These are phyloP conservation scores for Oscheius onirici DNA, from an alignment of 2,888 invertebrate species.

Conservation along the genomic window DNA sequence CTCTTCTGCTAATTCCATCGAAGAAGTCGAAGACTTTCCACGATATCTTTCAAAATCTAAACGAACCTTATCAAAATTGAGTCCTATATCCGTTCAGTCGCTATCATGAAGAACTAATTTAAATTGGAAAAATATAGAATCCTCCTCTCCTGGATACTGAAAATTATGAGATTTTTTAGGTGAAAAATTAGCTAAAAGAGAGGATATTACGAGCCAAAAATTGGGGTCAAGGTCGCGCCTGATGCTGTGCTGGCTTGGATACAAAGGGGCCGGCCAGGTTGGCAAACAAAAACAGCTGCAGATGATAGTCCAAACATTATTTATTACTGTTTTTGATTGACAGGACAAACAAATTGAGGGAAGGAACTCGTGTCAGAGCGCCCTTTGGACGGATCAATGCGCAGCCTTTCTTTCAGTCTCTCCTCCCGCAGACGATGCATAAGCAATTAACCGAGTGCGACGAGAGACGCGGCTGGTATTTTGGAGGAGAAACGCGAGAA, in stretches of 20 bases:
- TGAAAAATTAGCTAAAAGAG: background rate
- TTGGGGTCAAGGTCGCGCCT: constrained; percentile 8
- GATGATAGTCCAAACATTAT: constrained; percentile 6
- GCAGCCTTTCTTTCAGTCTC: constrained; percentile 5
- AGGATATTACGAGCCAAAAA: background rate
- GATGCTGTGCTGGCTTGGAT: background rate
- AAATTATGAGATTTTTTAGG: too few relatives aligned
- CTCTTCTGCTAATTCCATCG: too few relatives aligned
- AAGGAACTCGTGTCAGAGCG: background rate
- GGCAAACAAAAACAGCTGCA: constrained; percentile 25
- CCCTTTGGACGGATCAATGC: constrained; percentile 5
- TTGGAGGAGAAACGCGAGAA: background rate
- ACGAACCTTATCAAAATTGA: background rate
- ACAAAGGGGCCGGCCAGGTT: background rate
- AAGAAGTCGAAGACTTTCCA: too few relatives aligned
- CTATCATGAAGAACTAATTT: background rate
- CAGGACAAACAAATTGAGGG: too few relatives aligned
- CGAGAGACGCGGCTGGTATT: background rate
- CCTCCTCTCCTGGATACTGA: too few relatives aligned
- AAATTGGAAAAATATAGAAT: too few relatives aligned
- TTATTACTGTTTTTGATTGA: background rate
- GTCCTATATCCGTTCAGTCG: background rate
- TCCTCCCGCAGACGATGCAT: constrained; percentile 6
- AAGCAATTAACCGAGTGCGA: constrained; percentile 10
- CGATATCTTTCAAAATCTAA: too few relatives aligned